These are phyloP conservation scores for Hippocampus barbouri DNA, from an alignment of 2,113 vertebrate genomes.

Conservation along the genomic window DNA sequence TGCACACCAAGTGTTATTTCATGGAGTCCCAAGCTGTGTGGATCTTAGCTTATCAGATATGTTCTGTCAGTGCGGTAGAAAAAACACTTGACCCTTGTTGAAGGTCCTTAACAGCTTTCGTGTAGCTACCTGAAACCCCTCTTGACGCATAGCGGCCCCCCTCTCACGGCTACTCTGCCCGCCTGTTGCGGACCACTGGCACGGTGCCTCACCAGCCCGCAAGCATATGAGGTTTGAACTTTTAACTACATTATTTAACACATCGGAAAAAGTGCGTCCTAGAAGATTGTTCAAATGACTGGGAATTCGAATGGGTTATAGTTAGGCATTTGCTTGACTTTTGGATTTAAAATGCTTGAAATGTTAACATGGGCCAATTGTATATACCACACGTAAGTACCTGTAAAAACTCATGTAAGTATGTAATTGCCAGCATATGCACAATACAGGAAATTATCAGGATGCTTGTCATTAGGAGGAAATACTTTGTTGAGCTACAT, in stretches of 20 bases:
- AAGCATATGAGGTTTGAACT: constrained; percentile 83
- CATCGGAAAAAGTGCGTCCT: neutral
- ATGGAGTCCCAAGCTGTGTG: neutral
- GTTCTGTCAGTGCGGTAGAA: no score
- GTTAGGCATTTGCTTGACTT: no score
- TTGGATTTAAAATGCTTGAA: no score
- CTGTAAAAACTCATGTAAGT: no score
- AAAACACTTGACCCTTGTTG: neutral
- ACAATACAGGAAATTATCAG: no score
- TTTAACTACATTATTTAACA: neutral
- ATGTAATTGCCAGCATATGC: no score
- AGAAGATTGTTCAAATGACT: neutral
- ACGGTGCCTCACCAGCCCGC: constrained; percentile 86
- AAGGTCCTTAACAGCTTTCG: constrained; percentile 55
- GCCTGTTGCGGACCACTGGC: constrained; percentile 87
- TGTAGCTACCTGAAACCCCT: constrained; percentile 91
- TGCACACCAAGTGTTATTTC: neutral
- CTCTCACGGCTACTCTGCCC: constrained; percentile 84
- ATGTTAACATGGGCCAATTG: no score
- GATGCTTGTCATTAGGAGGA: no score
- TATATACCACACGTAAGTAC: no score
- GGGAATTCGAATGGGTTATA: neutral
- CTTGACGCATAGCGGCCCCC: constrained; percentile 88
- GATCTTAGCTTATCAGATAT: neutral
- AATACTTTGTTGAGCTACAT: no score